phyloP scores from a whole-genome alignment of 2,797 vertebrate genomes.

The Sebastes diaconus region DNA sequence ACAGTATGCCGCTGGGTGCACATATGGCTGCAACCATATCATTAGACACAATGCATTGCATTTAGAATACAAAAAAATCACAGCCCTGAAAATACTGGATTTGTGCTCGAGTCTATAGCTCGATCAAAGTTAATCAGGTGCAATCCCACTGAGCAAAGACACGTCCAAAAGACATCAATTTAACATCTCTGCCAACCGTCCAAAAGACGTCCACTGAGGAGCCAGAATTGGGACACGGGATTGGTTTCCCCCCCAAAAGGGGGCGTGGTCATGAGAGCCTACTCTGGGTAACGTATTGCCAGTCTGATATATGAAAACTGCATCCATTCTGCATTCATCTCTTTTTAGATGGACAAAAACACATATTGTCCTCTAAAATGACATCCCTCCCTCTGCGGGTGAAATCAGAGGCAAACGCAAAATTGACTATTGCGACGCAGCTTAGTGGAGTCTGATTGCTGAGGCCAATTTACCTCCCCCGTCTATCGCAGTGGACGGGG shows the following conservation, averaged over 20 bases:
- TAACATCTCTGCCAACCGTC: too few species aligned
- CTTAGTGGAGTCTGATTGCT: conserved; percentile 56
- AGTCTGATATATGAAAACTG: too few species aligned
- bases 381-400: conserved; percentile 9
- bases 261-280: too few species aligned
- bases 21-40: neutral
- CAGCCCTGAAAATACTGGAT: neutral
- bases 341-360: conserved; percentile 21
- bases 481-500: neutral
- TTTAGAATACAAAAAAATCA: neutral
- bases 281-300: too few species aligned
- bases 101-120: neutral
- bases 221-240: too few species aligned
- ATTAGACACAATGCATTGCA: neutral
- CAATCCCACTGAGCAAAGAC: too few species aligned
- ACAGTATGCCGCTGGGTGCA: neutral
- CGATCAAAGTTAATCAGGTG: conserved; percentile 9
- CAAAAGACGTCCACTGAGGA: too few species aligned
- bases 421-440: conserved; percentile 21
- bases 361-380: conserved; percentile 11
- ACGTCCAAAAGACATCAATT: too few species aligned
- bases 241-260: too few species aligned
- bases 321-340: conserved; percentile 10
- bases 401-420: conserved; percentile 30
- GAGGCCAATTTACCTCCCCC: conserved; percentile 35